A percentile compares a stretch with the other conserved stretches of the same genome.
Conservation (phyloP, 2,888 invertebrate genomes). For the Heliconius cydno region DNA sequence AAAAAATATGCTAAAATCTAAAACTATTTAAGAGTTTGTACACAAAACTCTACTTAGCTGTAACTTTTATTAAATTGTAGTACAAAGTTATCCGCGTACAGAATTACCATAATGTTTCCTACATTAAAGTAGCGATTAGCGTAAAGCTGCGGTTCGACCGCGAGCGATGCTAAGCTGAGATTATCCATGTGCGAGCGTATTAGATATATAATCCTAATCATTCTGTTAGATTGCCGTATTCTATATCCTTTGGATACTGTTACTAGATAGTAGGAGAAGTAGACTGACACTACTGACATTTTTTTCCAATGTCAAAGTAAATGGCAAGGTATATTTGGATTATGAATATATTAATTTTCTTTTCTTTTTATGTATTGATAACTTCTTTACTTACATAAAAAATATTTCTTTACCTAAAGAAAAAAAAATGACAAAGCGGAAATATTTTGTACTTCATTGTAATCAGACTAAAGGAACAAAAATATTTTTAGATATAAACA, state of each 20-base stretch:
- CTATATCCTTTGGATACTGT: background rate
- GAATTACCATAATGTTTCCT: constrained; percentile 39
- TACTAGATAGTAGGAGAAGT: background rate
- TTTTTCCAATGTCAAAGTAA: background rate
- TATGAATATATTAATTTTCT: too few relatives aligned
- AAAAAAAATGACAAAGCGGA: too few relatives aligned
- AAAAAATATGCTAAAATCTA: background rate
- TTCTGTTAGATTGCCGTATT: constrained; percentile 23
- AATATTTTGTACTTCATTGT: background rate
- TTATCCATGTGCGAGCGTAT: constrained; percentile 30
- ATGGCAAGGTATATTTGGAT: background rate
- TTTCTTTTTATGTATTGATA: too few relatives aligned
- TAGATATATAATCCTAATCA: constrained; percentile 33
- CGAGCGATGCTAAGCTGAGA: constrained; percentile 35
- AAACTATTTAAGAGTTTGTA: background rate
- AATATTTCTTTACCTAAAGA: too few relatives aligned
- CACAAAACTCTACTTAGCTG: constrained; percentile 15
- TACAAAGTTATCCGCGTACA: constrained; percentile 22
- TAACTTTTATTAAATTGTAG: constrained; percentile 29
- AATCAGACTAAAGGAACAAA: background rate
- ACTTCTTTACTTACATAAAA: too few relatives aligned
- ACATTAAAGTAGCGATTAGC: constrained; percentile 38
- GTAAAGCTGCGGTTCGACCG: constrained; percentile 34
- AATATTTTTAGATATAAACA: background rate
- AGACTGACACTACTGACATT: background rate